phyloP scores from a whole-genome alignment of 2,888 invertebrate genomes.

The Nomada flava region DNA sequence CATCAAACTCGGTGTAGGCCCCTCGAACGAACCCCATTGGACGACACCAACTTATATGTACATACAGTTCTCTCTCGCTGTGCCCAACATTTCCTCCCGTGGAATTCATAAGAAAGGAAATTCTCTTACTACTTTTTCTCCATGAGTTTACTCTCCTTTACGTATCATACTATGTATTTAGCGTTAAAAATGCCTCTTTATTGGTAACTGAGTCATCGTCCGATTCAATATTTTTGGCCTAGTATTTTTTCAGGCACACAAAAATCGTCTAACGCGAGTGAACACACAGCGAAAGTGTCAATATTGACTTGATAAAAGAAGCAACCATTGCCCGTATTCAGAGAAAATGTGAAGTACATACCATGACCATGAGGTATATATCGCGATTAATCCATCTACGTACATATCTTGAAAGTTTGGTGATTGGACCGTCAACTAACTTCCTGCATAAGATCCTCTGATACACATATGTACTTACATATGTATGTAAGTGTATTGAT shows the following conservation, averaged over 20 bases:
- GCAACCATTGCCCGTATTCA: background rate
- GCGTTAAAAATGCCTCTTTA: background rate
- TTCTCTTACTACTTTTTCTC: background rate
- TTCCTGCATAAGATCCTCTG: background rate
- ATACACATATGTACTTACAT: too few relatives aligned
- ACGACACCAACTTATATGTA: constrained; percentile 7
- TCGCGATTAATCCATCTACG: background rate
- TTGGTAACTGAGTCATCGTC: background rate
- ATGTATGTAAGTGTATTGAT: too few relatives aligned
- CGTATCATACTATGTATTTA: background rate
- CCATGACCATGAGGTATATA: background rate
- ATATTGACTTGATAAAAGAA: background rate
- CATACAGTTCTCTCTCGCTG: constrained; percentile 4
- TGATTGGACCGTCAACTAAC: background rate
- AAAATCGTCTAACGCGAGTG: too few relatives aligned
- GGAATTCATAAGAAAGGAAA: constrained; percentile 3
- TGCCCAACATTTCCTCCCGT: constrained; percentile 30
- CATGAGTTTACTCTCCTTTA: background rate
- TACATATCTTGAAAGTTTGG: background rate
- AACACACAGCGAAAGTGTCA: too few relatives aligned
- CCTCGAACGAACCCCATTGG: constrained; percentile 55
- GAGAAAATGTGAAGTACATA: too few relatives aligned
- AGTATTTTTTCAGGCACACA: too few relatives aligned
- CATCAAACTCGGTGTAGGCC: constrained; percentile 15
- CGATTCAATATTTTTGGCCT: background rate